phyloP scores from a whole-genome alignment of 1,140 invertebrate species.

The Drosophila rhopaloa region DNA sequence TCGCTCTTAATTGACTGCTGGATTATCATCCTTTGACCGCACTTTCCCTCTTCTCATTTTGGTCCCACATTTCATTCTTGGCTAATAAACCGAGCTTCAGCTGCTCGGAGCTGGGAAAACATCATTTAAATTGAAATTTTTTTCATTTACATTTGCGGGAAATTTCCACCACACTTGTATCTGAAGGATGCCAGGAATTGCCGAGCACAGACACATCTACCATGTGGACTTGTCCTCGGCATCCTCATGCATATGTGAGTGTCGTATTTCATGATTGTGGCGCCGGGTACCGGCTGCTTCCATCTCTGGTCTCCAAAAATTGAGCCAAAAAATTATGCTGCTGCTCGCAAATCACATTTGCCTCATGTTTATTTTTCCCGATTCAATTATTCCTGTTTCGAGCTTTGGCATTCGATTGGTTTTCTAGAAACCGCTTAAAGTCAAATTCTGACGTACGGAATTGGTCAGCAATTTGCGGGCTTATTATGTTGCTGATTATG shows the following conservation, averaged over 20 bases:
- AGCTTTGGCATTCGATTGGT: conserved; percentile 14
- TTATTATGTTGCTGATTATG: conserved; percentile 36
- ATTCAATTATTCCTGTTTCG: conserved; percentile 25
- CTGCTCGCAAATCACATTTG: conserved; percentile 17
- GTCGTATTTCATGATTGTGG: conserved; percentile 60
- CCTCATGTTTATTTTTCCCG: conserved; percentile 34
- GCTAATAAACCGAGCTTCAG: conserved; percentile 27
- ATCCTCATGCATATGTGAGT: conserved; percentile 19
- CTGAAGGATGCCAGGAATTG: conserved; percentile 14
- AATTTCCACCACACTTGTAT: conserved; percentile 4
- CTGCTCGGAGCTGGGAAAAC: conserved; percentile 21
- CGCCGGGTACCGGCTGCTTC: neutral
- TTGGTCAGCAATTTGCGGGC: conserved; percentile 15
- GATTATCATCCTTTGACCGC: conserved; percentile 20
- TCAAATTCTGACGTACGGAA: conserved; percentile 3
- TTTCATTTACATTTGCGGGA: conserved; percentile 30
- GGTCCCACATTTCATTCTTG: conserved; percentile 9
- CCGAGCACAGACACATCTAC: neutral
- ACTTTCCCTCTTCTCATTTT: neutral
- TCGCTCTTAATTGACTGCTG: conserved; percentile 61
- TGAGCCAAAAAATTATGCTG: conserved; percentile 30
- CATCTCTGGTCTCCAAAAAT: conserved; percentile 11
- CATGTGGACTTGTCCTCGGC: neutral
- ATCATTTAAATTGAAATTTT: conserved; percentile 48
- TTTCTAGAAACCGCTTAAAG: conserved; percentile 17